Evolutionary conservation across 2,888 invertebrate genomes (phyloP).

Genomic region (Andricus curvator): DNA sequence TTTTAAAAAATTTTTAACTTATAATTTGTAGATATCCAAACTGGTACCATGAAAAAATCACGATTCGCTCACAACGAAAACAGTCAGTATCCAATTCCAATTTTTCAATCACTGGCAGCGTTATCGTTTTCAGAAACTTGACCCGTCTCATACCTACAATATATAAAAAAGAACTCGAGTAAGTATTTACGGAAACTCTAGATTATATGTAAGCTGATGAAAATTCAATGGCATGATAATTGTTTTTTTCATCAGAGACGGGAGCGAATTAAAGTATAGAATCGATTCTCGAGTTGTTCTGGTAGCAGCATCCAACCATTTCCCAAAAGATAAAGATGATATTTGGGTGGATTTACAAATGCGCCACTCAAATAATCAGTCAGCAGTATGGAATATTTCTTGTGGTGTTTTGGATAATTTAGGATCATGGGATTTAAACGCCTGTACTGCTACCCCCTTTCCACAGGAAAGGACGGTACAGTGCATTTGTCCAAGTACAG

Average conservation of each 20-base stretch:
- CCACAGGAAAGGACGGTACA: conserved; percentile 76
- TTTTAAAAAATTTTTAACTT: too few species aligned
- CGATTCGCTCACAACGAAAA: conserved; percentile 71
- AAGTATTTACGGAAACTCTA: conserved; percentile 70
- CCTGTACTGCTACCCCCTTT: conserved; percentile 79
- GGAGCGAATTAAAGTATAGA: conserved; percentile 84
- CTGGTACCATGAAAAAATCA: conserved; percentile 78
- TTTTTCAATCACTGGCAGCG: conserved; percentile 74
- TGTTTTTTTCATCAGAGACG: conserved; percentile 79
- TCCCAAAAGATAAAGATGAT: conserved; percentile 67
- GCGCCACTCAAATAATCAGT: conserved; percentile 78
- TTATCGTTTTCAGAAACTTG: conserved; percentile 83
- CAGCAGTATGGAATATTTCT: conserved; percentile 78
- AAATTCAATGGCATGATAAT: background rate
- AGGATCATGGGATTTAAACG: conserved; percentile 83
- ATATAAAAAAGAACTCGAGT: conserved; percentile 83
- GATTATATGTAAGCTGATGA: too few species aligned
- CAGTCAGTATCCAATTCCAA: conserved; percentile 60
- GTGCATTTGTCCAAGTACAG: conserved; percentile 83
- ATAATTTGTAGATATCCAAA: conserved; percentile 73
- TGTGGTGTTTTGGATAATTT: conserved; percentile 79
- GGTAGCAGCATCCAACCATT: conserved; percentile 70
- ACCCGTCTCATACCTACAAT: conserved; percentile 83
- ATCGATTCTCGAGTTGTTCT: conserved; percentile 82
- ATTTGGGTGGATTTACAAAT: conserved; percentile 79